A percentile compares a stretch with the other conserved stretches of the same genome.
phyloP scores from a whole-genome alignment of 2,888 invertebrate species.

The Nephrocerus scutellatus region DNA sequence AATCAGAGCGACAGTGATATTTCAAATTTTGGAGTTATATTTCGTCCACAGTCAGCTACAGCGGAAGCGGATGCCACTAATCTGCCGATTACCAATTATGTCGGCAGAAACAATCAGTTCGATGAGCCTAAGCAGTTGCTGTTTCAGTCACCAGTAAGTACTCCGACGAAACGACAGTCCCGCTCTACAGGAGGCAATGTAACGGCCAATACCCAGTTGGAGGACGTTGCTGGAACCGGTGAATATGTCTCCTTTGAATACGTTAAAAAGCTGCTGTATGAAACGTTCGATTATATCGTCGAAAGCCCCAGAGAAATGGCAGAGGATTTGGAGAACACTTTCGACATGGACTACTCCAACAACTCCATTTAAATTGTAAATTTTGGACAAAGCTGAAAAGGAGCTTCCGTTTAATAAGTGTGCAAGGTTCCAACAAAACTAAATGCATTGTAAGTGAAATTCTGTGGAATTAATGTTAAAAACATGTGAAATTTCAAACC shows the following conservation, averaged over 20 bases:
- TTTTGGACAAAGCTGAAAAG: no score
- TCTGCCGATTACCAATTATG: constrained; percentile 19
- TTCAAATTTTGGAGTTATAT: no score
- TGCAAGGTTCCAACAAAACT: no score
- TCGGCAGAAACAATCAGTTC: constrained; percentile 34
- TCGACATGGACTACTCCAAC: constrained; percentile 44
- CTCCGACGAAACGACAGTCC: not conserved
- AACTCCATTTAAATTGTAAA: constrained; percentile 40
- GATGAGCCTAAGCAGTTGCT: constrained; percentile 37
- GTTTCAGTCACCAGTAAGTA: constrained; percentile 11
- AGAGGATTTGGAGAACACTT: constrained; percentile 32
- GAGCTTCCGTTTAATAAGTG: no score
- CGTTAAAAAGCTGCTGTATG: constrained; percentile 45
- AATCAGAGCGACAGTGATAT: constrained; percentile 4
- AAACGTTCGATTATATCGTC: constrained; percentile 36
- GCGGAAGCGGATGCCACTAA: constrained; percentile 8
- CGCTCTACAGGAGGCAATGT: constrained; percentile 12
- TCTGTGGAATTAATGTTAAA: no score
- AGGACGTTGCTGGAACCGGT: no score
- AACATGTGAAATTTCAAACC: no score
- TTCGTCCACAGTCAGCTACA: constrained; percentile 7
- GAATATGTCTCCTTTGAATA: constrained; percentile 48
- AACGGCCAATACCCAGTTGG: constrained; percentile 4
- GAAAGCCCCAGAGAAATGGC: no score
- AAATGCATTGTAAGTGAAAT: no score